Conservation (phyloP, 2,888 invertebrate genomes). For the Eledona agricola region DNA sequence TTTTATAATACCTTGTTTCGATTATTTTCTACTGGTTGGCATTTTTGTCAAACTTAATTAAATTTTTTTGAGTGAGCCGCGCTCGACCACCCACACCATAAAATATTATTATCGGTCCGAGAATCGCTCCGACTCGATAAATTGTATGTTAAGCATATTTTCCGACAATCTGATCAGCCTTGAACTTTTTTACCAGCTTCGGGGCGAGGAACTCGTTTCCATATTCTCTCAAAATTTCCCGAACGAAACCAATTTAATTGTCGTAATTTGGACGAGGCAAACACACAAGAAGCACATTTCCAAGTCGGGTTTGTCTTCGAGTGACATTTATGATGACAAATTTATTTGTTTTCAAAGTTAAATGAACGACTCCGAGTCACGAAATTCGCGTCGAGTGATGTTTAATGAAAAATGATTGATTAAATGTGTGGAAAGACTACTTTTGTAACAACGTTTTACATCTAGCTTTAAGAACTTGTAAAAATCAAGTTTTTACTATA, state of each 20-base stretch:
- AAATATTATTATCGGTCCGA: slow-evolving; percentile 16
- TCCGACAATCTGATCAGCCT: slow-evolving; percentile 15
- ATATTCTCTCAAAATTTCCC: not conserved
- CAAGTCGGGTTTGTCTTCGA: too few species aligned
- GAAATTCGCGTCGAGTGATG: not conserved
- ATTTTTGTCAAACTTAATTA: too few species aligned
- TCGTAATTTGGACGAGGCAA: not conserved
- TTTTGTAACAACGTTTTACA: too few species aligned
- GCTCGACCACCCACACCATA: slow-evolving; percentile 6
- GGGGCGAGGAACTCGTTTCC: slow-evolving; percentile 3
- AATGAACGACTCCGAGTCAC: slow-evolving; percentile 3
- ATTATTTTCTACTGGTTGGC: too few species aligned
- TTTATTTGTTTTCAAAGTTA: slow-evolving; percentile 11
- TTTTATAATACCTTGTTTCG: too few species aligned
- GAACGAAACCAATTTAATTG: too few species aligned
- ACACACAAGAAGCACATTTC: not conserved
- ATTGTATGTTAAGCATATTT: slow-evolving; percentile 19
- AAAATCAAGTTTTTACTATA: too few species aligned
- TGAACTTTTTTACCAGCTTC: slow-evolving; percentile 20
- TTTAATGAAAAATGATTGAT: slow-evolving; percentile 3
- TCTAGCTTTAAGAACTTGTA: too few species aligned
- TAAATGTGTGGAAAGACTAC: too few species aligned
- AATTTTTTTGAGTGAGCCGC: slow-evolving; percentile 16
- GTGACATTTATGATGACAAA: slow-evolving; percentile 9
- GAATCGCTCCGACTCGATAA: slow-evolving; percentile 19